Evolutionary conservation across 2,797 vertebrate genomes (phyloP).

Genomic region (Girardinus metallicus): DNA sequence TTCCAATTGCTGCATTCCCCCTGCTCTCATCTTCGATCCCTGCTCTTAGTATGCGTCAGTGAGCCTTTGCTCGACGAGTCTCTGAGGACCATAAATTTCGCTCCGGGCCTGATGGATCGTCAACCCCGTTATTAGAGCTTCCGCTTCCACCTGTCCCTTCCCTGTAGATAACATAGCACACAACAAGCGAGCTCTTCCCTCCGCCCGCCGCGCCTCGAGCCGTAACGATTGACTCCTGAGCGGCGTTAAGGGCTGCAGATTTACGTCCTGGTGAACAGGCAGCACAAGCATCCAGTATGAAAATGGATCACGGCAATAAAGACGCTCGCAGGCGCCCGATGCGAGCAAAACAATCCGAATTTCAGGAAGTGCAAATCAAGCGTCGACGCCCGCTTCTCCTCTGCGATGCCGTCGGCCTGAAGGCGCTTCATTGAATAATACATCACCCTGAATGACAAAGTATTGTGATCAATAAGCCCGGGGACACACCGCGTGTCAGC

Average conservation of each 20-base stretch:
- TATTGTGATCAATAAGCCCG: conserved; percentile 49
- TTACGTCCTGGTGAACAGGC: conserved; percentile 60
- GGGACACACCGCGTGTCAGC: conserved; percentile 13
- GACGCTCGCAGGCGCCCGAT: conserved; percentile 5
- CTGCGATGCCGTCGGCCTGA: conserved; percentile 16
- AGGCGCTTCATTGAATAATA: conserved; percentile 50
- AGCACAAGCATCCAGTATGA: conserved; percentile 52
- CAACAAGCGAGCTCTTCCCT: conserved; percentile 35
- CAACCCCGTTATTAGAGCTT: conserved; percentile 63
- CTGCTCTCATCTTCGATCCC: conserved; percentile 32
- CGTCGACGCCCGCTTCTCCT: conserved; percentile 40
- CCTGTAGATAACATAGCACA: conserved; percentile 53
- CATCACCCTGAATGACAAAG: conserved; percentile 55
- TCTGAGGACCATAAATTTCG: conserved; percentile 64
- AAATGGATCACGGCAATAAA: conserved; percentile 71
- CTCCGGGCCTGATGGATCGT: conserved; percentile 69
- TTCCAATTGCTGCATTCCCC: conserved; percentile 10
- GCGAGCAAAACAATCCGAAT: conserved; percentile 28
- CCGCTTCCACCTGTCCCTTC: conserved; percentile 45
- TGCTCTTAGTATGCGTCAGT: conserved; percentile 58
- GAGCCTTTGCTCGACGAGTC: conserved; percentile 53
- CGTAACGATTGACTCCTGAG: conserved; percentile 59
- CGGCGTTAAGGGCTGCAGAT: conserved; percentile 61
- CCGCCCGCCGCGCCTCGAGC: conserved; percentile 32
- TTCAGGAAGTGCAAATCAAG: conserved; percentile 56